Base-by-base conservation (phyloP, 2,888 invertebrate species). In the Nymphalis urticae region DNA sequence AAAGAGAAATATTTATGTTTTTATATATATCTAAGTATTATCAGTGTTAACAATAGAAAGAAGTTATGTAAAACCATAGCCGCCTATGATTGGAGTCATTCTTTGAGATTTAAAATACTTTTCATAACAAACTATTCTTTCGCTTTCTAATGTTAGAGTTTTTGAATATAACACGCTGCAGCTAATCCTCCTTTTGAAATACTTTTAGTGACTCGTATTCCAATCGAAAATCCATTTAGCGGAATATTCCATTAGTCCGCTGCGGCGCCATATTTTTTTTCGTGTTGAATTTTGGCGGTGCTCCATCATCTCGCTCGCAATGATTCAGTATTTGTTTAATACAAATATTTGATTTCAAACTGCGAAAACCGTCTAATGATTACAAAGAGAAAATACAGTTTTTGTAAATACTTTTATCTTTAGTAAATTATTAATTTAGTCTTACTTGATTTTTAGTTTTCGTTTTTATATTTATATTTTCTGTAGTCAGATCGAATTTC, bases 171-270 rank as follows among this genome's bases (percentile, higher is more conserved):
- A 58, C 17, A 56, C 50, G 36, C 64, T 27, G 48, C 32, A 64
- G 32, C 60, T 32, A 48, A 24, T 16, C 47, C 16, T 54, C 48
- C n/a, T 24, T 54, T 59, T 65, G 32, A 56, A 65, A 66, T 65
- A 58, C 47, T 68, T 48, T 17, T 59, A 68, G 16, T 66, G 65
- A 69, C 68, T 48, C 56, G 48, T 36, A 53, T 19, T 64, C 70
- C 73, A 74, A 75, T 76, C 77, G 76, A 69, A 74, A 78, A 80
- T 80, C 73, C 75, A 77, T 79, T 78, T 72, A 77, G 75, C 72
- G 72, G 74, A 79, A 79, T 80, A 81, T 83, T 82, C 79, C 80
- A 82, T 82, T 69, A 72, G 64, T 19, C 36, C 36, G 32, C 21
- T 61, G 56, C 19, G 36, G 54, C 59, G 50, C 58, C 62, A 68